Percentiles rank a stretch among this genome's conserved stretches.
Evolutionary conservation across 2,888 invertebrate species (phyloP).

Genomic region (Lacanobia oleracea): DNA sequence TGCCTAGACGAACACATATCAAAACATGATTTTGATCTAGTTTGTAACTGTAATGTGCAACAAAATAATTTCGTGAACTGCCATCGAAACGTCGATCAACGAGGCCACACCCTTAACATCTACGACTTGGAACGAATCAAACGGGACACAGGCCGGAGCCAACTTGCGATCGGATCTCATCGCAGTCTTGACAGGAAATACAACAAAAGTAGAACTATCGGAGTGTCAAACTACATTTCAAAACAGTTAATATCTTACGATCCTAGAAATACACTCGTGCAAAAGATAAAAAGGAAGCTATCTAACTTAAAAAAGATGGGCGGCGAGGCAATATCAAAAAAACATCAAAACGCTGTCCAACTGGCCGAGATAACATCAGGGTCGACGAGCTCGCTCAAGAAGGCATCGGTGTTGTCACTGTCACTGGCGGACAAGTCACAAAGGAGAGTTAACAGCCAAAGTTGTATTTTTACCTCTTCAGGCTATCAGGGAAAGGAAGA

Average conservation of each 20-base stretch:
- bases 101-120: constrained; percentile 86
- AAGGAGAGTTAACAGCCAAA: constrained; percentile 85
- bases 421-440: constrained; percentile 86
- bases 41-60: constrained; percentile 87
- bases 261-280: constrained; percentile 86
- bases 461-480: constrained; percentile 84
- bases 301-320: constrained; percentile 89
- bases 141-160: constrained; percentile 82
- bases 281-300: constrained; percentile 88
- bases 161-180: constrained; percentile 82
- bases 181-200: constrained; percentile 88
- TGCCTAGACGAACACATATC: constrained; percentile 84
- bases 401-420: constrained; percentile 87
- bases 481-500: constrained; percentile 84
- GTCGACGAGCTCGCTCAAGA: constrained; percentile 86
- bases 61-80: constrained; percentile 86
- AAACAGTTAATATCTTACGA: constrained; percentile 89
- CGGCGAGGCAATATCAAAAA: constrained; percentile 86
- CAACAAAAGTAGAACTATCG: constrained; percentile 86
- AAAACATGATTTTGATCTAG: constrained; percentile 85
- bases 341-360: constrained; percentile 87
- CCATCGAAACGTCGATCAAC: constrained; percentile 80
- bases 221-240: constrained; percentile 88
- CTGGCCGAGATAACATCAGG: constrained; percentile 87
- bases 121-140: constrained; percentile 87